These are phyloP conservation scores for Perca schrenkii DNA, from an alignment of 2,113 vertebrate species.

Conservation along the genomic window DNA sequence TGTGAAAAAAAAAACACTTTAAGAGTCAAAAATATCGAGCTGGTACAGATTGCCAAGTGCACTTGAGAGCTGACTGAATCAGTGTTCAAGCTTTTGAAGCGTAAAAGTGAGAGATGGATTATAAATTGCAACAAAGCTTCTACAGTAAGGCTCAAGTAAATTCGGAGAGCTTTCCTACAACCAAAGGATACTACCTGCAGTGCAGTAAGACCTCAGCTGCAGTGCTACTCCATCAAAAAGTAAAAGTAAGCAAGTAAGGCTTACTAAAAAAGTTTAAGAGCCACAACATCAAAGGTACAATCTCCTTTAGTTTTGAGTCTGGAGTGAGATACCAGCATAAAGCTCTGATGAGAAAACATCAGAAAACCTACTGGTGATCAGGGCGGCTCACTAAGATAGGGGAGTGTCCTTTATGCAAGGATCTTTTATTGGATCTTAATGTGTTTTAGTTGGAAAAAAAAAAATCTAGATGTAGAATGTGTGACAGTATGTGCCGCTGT, in stretches of 20 bases:
- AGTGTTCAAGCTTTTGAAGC: conserved; percentile 10
- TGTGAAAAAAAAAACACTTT: conserved; percentile 12
- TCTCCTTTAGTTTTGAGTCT: conserved; percentile 1
- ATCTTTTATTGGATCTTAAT: not conserved
- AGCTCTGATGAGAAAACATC: not conserved
- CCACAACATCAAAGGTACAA: not conserved
- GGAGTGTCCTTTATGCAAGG: not conserved
- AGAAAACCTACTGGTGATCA: conserved; percentile 1
- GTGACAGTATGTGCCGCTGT: not conserved
- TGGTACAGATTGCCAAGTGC: conserved; percentile 27
- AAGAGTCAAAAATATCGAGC: conserved; percentile 1
- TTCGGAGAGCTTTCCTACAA: not conserved
- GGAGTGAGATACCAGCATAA: not conserved
- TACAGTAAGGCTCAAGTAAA: not conserved
- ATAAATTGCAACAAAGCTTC: not conserved
- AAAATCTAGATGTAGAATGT: not conserved
- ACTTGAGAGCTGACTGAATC: conserved; percentile 29
- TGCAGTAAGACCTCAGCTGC: conserved; percentile 17
- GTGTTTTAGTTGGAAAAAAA: not conserved
- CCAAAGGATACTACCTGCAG: conserved; percentile 20
- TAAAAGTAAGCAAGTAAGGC: conserved; percentile 10
- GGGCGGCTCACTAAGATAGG: not conserved
- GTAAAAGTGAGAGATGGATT: conserved; percentile 19
- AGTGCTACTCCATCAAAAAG: conserved; percentile 28
- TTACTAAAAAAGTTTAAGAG: not conserved